These are phyloP conservation scores for Gulo gulo DNA, from an alignment of 2,113 vertebrate species.

Conservation along the genomic window DNA sequence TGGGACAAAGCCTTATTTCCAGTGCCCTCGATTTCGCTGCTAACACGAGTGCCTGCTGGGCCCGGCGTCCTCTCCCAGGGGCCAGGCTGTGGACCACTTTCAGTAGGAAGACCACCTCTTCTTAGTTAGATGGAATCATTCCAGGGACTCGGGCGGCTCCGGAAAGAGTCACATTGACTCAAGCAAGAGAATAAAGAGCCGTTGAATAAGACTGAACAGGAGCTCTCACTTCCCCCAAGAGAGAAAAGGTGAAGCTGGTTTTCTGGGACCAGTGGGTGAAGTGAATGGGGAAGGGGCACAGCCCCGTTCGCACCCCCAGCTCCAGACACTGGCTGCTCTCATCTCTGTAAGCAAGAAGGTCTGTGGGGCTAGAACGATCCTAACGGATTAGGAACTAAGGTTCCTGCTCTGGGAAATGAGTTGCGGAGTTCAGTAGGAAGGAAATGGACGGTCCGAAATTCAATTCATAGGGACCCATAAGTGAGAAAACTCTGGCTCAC, in stretches of 20 bases:
- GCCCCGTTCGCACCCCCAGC: background rate
- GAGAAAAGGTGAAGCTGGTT: background rate
- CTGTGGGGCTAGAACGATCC: background rate
- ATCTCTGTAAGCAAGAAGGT: background rate
- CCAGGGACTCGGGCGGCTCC: background rate
- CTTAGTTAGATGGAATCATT: background rate
- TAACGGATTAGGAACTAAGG: background rate
- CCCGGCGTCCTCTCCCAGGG: background rate
- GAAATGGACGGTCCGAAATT: background rate
- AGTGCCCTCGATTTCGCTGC: background rate
- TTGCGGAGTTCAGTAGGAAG: background rate
- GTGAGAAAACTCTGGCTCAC: background rate
- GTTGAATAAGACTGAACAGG: background rate
- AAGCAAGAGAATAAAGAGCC: background rate
- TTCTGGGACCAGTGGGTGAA: background rate
- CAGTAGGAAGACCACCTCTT: background rate
- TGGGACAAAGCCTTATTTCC: background rate
- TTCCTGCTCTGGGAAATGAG: conserved; percentile 45
- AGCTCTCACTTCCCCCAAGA: background rate
- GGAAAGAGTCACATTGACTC: background rate
- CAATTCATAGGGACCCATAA: background rate
- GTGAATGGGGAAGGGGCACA: background rate
- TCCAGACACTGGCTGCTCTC: background rate
- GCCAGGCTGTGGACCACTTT: background rate
- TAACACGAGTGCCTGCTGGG: background rate